Evolutionary conservation across 2,888 invertebrate species (phyloP), one percentile per base, ranked within the genome.

Genomic region (Dryococelus australis): DNA sequence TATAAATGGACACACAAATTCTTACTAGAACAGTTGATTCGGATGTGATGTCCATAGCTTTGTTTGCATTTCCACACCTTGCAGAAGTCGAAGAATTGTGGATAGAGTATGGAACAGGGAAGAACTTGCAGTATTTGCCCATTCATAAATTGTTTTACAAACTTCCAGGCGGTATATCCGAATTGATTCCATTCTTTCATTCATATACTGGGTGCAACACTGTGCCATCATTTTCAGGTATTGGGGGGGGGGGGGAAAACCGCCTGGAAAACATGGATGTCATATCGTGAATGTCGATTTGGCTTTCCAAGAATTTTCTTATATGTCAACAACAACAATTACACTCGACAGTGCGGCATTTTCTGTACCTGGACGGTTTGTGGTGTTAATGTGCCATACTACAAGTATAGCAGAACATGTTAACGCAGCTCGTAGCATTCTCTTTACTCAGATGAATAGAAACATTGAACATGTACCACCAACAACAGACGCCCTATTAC

Each of bases 191-290:
- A 80, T 80, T 80, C 80, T 80, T 87, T 43, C 81, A 81, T 9
- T 24, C 87, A 28, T 83, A 2, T 24, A 87, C 47, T 84, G 87
- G 87, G 9, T 87, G 84, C 43, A 84, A 86, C 83, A 86, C 86
- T 16, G 84, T 84, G 20, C 85, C 87, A 12, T 43, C 1, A 26
- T 87, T 84, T 51, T n/a, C 43, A 20, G 43, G 83, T 51, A 87
- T 83, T 80, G n/a, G n/a, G n/a, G n/a, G n/a, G n/a, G n/a, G 35
- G 86, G 27, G 43, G 85, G 47, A 86, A 86, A n/a, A 26, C 80
- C 35, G 86, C 43, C 12, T 83, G 35, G 81, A 84, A 87, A 35
- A 35, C 84, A 43, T 87, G 87, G 87, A 84, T 51, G 85, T 47
- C 51, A 20, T 85, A 24, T 85, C 13, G 80, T 26, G n/a, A n/a